These are phyloP conservation scores for Zeuzera pyrina DNA, from an alignment of 2,888 invertebrate genomes.

Conservation along the genomic window DNA sequence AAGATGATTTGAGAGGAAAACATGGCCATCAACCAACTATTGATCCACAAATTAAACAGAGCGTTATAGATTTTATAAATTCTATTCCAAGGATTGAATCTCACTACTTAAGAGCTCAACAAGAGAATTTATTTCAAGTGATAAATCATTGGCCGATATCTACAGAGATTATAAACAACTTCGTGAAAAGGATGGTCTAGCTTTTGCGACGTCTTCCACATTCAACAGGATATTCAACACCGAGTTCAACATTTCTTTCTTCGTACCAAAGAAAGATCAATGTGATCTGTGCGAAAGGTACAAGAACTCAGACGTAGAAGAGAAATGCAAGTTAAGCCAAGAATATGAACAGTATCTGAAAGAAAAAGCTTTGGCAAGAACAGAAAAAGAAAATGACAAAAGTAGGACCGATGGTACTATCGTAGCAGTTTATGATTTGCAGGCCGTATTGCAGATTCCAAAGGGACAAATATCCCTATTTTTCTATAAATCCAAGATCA, in stretches of 20 bases:
- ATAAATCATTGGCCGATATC: conserved; percentile 19
- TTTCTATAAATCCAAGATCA: conserved; percentile 16
- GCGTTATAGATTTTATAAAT: conserved; percentile 7
- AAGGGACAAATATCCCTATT: conserved; percentile 16
- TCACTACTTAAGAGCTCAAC: conserved; percentile 14
- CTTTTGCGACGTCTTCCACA: conserved; percentile 12
- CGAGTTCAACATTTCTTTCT: conserved; percentile 20
- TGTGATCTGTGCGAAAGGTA: conserved; percentile 20
- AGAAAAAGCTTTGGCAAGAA: conserved; percentile 4
- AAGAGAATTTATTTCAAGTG: conserved; percentile 15
- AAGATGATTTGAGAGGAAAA: conserved; percentile 5
- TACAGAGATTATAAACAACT: conserved; percentile 18
- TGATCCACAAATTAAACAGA: conserved; percentile 6
- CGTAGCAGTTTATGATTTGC: conserved; percentile 18
- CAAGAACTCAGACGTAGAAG: conserved; percentile 13
- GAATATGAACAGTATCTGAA: too few relatives aligned
- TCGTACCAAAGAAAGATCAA: conserved; percentile 18
- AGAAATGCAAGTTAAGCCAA: conserved; percentile 8
- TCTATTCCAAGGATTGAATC: conserved; percentile 12
- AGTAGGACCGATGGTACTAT: conserved; percentile 4
- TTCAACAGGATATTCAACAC: conserved; percentile 20
- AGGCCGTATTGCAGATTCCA: conserved; percentile 16
- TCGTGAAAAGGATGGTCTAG: conserved; percentile 7
- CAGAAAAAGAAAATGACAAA: conserved; percentile 14
- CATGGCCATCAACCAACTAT: conserved; percentile 2